phyloP scores from a whole-genome alignment of 2,113 vertebrate species.

The Bos taurus region DNA sequence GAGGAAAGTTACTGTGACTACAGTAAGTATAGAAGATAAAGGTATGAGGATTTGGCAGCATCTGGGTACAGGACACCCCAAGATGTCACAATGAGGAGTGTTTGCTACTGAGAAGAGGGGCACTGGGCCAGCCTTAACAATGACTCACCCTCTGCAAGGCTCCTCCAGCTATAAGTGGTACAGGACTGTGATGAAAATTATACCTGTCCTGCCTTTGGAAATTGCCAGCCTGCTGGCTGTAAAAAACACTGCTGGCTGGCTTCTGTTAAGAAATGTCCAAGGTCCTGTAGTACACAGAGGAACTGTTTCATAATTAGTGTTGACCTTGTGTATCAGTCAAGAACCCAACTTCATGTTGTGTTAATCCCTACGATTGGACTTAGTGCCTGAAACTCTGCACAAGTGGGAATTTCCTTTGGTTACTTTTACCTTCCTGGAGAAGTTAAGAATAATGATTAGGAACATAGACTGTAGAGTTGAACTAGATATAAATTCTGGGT shows the following conservation, averaged over 20 bases:
- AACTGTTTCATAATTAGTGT: neutral
- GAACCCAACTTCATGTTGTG: neutral
- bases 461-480: neutral
- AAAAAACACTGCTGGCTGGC: neutral
- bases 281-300: neutral
- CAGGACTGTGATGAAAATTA: neutral
- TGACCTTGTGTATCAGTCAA: neutral
- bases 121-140: neutral
- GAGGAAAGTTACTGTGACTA: neutral
- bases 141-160: neutral
- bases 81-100: neutral
- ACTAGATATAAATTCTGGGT: neutral
- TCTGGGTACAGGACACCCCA: neutral
- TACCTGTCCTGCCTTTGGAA: neutral
- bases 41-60: neutral
- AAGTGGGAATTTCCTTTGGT: neutral
- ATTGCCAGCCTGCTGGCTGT: neutral
- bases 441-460: neutral
- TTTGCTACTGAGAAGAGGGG: neutral
- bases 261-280: conserved; percentile 1
- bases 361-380: neutral
- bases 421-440: neutral
- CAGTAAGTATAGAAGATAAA: neutral
- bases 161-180: neutral
- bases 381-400: neutral